These are phyloP conservation scores for Molorchus minor DNA, from an alignment of 2,888 invertebrate species.

Conservation along the genomic window DNA sequence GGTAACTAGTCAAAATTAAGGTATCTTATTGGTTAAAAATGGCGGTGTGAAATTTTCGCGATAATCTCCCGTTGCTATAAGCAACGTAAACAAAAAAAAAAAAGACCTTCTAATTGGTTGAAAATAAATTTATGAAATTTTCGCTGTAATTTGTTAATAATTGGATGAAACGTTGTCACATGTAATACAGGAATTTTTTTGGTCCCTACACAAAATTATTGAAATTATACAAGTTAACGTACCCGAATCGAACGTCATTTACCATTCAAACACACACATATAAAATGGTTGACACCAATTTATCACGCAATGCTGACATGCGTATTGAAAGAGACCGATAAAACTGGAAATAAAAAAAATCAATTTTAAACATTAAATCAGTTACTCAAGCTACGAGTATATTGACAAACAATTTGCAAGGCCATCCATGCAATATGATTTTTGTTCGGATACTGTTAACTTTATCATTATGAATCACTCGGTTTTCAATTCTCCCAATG, in stretches of 20 bases:
- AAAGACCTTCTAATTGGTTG: too few relatives aligned
- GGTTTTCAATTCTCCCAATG: constrained; percentile 29
- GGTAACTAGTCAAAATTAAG: too few relatives aligned
- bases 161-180: background rate
- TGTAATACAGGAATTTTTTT: background rate
- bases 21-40: too few relatives aligned
- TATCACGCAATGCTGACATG: background rate
- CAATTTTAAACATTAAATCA: constrained; percentile 1
- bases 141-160: background rate
- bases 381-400: background rate
- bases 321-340: background rate
- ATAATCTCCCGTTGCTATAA: too few relatives aligned
- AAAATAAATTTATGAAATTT: too few relatives aligned
- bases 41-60: too few relatives aligned
- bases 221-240: background rate
- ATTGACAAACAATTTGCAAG: constrained; percentile 17
- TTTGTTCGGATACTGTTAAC: constrained; percentile 16
- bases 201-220: background rate
- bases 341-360: background rate
- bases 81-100: too few relatives aligned
- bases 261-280: background rate
- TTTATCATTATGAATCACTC: constrained; percentile 16
- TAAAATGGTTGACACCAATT: background rate
- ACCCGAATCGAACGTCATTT: background rate
- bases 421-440: constrained; percentile 16